Evolutionary conservation across 2,113 vertebrate species (phyloP).

Genomic region (Cynoglossus semilaevis): DNA sequence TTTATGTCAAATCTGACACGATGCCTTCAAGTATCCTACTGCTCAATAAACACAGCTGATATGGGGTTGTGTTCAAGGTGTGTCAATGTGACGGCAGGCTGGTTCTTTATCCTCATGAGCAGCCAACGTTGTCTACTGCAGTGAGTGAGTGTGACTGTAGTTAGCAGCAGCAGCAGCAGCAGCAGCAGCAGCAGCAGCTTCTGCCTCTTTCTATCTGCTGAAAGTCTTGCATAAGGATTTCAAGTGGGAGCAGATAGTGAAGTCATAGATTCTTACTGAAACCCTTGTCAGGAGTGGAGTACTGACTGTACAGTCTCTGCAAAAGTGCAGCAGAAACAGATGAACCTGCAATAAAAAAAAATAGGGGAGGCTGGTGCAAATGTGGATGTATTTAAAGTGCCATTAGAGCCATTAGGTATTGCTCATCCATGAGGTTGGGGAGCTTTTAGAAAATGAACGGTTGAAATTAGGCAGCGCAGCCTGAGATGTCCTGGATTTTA

Average conservation of each 20-base stretch:
- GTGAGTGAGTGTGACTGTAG: slow-evolving; percentile 17
- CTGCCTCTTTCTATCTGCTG: slow-evolving; percentile 3
- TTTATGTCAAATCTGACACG: slow-evolving; percentile 34
- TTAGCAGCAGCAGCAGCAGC: slow-evolving; percentile 19
- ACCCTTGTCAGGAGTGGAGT: slow-evolving; percentile 10
- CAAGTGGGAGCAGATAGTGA: slow-evolving; percentile 20
- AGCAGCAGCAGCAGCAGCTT: slow-evolving; percentile 12
- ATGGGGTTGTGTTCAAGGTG: slow-evolving; percentile 40
- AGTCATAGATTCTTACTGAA: slow-evolving; percentile 19
- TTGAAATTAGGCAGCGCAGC: background rate
- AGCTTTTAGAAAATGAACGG: background rate
- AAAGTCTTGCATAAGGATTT: slow-evolving; percentile 24
- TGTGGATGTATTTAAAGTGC: slow-evolving; percentile 5
- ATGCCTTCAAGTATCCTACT: slow-evolving; percentile 30
- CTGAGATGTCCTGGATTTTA: background rate
- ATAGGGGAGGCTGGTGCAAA: background rate
- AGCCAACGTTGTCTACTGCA: slow-evolving; percentile 36
- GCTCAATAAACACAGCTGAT: slow-evolving; percentile 42
- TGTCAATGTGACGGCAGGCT: slow-evolving; percentile 50
- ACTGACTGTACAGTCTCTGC: slow-evolving; percentile 16
- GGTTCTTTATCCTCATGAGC: slow-evolving; percentile 39
- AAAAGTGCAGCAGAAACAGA: slow-evolving; percentile 15
- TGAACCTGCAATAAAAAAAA: slow-evolving; percentile 9
- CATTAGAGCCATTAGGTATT: background rate
- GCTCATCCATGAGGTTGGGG: background rate